Evolutionary conservation across 1,140 invertebrate genomes (phyloP).

Genomic region (Brachionus calyciflorus): DNA sequence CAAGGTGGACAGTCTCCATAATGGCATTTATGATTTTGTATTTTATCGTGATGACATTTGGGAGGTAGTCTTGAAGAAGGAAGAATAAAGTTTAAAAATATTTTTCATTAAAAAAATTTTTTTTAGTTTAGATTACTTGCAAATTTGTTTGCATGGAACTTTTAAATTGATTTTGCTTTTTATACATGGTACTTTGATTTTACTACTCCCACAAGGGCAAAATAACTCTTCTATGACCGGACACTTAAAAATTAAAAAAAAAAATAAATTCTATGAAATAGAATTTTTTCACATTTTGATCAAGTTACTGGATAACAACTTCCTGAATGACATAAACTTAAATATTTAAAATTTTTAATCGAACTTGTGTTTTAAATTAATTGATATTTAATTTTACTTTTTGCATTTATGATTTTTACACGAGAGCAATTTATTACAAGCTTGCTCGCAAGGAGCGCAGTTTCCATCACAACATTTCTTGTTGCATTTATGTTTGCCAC

Average conservation of each 20-base stretch:
- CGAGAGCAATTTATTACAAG: conserved; percentile 74
- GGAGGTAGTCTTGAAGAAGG: conserved; percentile 71
- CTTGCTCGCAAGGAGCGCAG: conserved; percentile 81
- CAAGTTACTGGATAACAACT: conserved; percentile 74
- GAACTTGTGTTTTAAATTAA: conserved; percentile 12
- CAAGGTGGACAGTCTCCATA: conserved; percentile 82
- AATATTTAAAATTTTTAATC: background rate
- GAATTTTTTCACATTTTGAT: background rate
- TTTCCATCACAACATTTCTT: conserved; percentile 81
- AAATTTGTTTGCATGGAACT: conserved; percentile 72
- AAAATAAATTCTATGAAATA: background rate
- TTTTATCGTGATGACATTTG: conserved; percentile 73
- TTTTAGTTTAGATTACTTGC: conserved; percentile 63
- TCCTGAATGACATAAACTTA: conserved; percentile 61
- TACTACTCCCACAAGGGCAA: conserved; percentile 77
- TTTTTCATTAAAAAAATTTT: conserved; percentile 34
- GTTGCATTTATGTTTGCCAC: conserved; percentile 81
- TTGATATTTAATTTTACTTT: conserved; percentile 73
- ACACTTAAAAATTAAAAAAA: conserved; percentile 61
- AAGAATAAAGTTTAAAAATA: too few species aligned
- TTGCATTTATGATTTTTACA: conserved; percentile 86
- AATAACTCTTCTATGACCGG: conserved; percentile 71
- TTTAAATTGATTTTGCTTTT: conserved; percentile 72
- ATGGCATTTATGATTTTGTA: conserved; percentile 77
- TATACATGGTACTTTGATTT: conserved; percentile 79